These are phyloP conservation scores for Euleptes europaea DNA, from an alignment of 2,113 vertebrate genomes.

Conservation along the genomic window DNA sequence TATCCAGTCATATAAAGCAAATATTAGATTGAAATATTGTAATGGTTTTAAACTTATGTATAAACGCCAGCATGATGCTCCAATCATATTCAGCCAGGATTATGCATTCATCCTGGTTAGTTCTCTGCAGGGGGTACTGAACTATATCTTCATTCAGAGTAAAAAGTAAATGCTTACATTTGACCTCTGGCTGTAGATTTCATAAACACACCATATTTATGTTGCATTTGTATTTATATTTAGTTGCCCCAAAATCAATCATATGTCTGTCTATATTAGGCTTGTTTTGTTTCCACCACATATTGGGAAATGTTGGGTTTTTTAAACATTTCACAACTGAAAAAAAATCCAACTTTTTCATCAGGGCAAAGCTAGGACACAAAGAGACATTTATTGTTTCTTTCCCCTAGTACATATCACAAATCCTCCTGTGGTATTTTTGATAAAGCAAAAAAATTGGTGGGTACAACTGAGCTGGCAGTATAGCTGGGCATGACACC, in stretches of 20 bases:
- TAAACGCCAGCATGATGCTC: slow-evolving; percentile 76
- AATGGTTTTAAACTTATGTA: slow-evolving; percentile 77
- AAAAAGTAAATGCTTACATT: slow-evolving; percentile 77
- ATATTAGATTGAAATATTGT: slow-evolving; percentile 66
- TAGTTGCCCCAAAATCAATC: slow-evolving; percentile 45
- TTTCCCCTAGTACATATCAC: background rate
- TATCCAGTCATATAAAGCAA: slow-evolving; percentile 69
- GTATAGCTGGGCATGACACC: too few relatives aligned
- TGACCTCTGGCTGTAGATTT: slow-evolving; percentile 80
- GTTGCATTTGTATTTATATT: slow-evolving; percentile 67
- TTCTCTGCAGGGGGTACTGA: slow-evolving; percentile 72
- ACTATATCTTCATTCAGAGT: slow-evolving; percentile 71
- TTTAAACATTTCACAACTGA: slow-evolving; percentile 56
- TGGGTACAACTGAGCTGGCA: background rate
- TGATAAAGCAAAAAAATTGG: background rate
- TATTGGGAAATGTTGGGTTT: slow-evolving; percentile 38
- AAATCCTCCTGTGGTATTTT: background rate
- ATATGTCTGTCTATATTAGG: slow-evolving; percentile 60
- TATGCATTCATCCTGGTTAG: slow-evolving; percentile 80
- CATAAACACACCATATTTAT: slow-evolving; percentile 79
- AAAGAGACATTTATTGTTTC: background rate
- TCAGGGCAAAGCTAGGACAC: slow-evolving; percentile 26
- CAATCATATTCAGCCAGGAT: slow-evolving; percentile 78
- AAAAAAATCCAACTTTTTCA: slow-evolving; percentile 48
- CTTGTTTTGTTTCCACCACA: slow-evolving; percentile 58